Evolutionary conservation across 2,888 invertebrate genomes (phyloP).

Genomic region (Mycalesis mineus): DNA sequence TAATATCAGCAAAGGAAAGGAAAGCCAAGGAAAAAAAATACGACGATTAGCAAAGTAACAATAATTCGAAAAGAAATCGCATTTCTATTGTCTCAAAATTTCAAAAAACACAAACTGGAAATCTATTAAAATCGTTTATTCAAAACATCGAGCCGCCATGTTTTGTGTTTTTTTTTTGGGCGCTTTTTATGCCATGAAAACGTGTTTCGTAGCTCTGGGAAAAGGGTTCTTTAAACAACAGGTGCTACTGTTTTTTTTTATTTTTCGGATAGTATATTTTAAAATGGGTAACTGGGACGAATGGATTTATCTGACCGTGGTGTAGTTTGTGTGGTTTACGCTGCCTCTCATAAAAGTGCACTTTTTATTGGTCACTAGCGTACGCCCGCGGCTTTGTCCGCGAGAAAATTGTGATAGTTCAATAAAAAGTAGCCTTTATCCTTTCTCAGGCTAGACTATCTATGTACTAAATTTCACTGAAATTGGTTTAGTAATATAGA

Average conservation of each 20-base stretch:
- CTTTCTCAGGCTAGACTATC: too few species aligned
- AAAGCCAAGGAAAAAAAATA: too few species aligned
- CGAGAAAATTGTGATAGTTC: too few species aligned
- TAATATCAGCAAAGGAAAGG: too few species aligned
- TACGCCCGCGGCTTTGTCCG: too few species aligned
- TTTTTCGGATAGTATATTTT: constrained; percentile 11
- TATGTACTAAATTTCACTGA: too few species aligned
- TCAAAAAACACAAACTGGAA: background rate
- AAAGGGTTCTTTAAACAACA: constrained; percentile 56
- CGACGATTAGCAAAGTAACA: too few species aligned
- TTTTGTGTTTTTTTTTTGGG: constrained; percentile 38
- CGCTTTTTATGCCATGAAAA: constrained; percentile 50
- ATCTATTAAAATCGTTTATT: constrained; percentile 16
- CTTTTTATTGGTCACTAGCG: background rate
- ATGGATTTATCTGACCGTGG: constrained; percentile 19
- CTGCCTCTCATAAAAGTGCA: background rate
- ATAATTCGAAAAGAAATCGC: background rate
- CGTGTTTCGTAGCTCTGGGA: constrained; percentile 61
- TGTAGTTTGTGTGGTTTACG: constrained; percentile 15
- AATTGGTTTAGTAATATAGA: too few species aligned
- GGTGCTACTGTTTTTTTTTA: constrained; percentile 46
- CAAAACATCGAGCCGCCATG: constrained; percentile 32
- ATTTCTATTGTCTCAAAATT: background rate
- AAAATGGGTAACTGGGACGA: constrained; percentile 17
- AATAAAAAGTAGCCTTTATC: too few species aligned